These are phyloP conservation scores for Zaprionus ghesquierei DNA, from an alignment of 1,140 invertebrate genomes.

Conservation along the genomic window DNA sequence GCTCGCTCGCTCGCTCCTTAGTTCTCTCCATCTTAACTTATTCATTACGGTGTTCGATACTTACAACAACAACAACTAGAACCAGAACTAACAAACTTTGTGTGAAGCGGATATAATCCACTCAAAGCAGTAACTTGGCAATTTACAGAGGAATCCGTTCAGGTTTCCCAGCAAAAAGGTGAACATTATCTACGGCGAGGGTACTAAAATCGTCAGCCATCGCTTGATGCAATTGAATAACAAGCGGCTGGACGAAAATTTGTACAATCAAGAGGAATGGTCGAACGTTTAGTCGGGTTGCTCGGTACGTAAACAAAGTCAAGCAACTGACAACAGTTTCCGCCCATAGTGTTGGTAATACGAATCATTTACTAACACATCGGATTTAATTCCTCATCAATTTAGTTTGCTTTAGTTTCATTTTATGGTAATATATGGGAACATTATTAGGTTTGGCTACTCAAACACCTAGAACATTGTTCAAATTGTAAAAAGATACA, in stretches of 20 bases:
- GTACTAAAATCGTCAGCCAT: constrained; percentile 67
- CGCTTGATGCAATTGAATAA: constrained; percentile 22
- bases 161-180: constrained; percentile 41
- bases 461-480: not conserved
- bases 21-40: constrained; percentile 54
- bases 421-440: not conserved
- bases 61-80: constrained; percentile 7
- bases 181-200: constrained; percentile 69
- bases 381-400: constrained; percentile 3
- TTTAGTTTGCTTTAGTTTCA: not conserved
- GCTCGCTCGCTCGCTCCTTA: constrained; percentile 18
- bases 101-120: not conserved
- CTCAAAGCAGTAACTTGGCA: constrained; percentile 14
- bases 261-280: constrained; percentile 68
- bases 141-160: constrained; percentile 50
- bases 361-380: constrained; percentile 16
- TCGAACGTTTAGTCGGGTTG: constrained; percentile 18
- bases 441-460: not conserved
- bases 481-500: not conserved
- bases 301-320: constrained; percentile 54
- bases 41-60: constrained; percentile 16
- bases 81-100: not conserved
- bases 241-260: constrained; percentile 65
- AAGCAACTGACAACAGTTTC: constrained; percentile 4
- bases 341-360: constrained; percentile 28